phyloP scores from a whole-genome alignment of 1,140 invertebrate genomes.

The Lasaia peninsularis region DNA sequence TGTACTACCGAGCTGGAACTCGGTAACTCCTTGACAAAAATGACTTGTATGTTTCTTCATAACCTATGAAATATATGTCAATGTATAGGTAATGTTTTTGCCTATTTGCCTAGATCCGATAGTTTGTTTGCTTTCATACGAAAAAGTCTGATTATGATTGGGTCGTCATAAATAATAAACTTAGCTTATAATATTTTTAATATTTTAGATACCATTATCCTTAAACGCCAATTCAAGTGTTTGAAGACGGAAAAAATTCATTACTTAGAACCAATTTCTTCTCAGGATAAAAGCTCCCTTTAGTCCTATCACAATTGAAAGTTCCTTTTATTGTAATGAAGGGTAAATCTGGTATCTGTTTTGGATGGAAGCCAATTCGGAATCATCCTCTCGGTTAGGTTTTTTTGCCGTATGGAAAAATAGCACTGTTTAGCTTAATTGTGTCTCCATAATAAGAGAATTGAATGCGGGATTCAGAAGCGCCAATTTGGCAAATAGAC shows the following conservation, averaged over 20 bases:
- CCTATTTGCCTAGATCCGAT: no score
- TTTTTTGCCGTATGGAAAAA: conserved; percentile 26
- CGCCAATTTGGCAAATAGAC: neutral
- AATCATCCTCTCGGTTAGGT: conserved; percentile 23
- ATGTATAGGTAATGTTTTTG: no score
- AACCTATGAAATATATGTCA: no score
- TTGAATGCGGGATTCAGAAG: conserved; percentile 18
- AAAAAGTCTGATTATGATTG: no score
- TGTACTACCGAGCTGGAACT: no score
- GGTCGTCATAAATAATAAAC: no score
- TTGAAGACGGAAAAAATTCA: neutral
- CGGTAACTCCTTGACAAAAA: no score
- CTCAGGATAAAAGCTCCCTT: conserved; percentile 14
- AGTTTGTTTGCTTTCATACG: no score
- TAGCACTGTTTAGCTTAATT: conserved; percentile 24
- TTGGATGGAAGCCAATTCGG: conserved; percentile 32
- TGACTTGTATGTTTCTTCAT: no score
- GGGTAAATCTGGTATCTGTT: conserved; percentile 30
- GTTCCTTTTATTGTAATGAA: conserved; percentile 35
- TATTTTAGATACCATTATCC: no score
- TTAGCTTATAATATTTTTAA: no score
- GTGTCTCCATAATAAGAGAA: conserved; percentile 20
- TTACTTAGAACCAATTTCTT: conserved; percentile 11
- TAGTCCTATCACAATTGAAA: conserved; percentile 11
- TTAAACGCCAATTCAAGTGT: no score